Percentiles rank a stretch among this genome's conserved stretches.
Conservation (phyloP, 2,797 vertebrate genomes). For the Hydrocynus forskahlii region DNA sequence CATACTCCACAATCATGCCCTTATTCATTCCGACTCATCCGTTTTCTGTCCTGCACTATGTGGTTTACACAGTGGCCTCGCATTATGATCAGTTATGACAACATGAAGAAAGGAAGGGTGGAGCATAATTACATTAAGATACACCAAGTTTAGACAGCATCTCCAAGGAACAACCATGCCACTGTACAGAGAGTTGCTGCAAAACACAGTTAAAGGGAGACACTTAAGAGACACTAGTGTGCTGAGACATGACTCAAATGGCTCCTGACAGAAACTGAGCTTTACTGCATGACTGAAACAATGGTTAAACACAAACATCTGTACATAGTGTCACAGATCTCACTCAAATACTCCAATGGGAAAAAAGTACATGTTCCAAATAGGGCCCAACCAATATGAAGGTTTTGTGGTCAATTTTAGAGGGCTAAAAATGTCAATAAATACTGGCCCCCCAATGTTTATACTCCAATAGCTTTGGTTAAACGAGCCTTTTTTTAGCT, state of each 20-base stretch:
- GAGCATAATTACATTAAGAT: conserved; percentile 1
- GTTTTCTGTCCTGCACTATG: conserved; percentile 43
- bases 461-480: background rate
- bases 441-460: no score
- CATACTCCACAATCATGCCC: conserved; percentile 36
- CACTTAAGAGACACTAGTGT: background rate
- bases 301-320: conserved; percentile 17
- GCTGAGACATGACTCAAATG: conserved; percentile 15
- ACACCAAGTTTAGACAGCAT: conserved; percentile 34
- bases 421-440: no score
- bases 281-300: conserved; percentile 6
- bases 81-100: conserved; percentile 34
- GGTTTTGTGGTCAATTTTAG: background rate
- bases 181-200: conserved; percentile 34
- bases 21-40: conserved; percentile 29
- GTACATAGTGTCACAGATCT: conserved; percentile 1
- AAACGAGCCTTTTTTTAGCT: background rate
- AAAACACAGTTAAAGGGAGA: conserved; percentile 18
- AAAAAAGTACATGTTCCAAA: background rate
- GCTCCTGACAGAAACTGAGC: conserved; percentile 12
- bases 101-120: conserved; percentile 1
- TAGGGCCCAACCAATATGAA: no score
- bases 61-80: conserved; percentile 53
- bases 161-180: conserved; percentile 41
- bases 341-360: conserved; percentile 19